Percentiles rank a stretch among this genome's conserved stretches.
These are phyloP conservation scores for Galaxias olidus DNA, from an alignment of 2,797 vertebrate genomes.

Conservation along the genomic window DNA sequence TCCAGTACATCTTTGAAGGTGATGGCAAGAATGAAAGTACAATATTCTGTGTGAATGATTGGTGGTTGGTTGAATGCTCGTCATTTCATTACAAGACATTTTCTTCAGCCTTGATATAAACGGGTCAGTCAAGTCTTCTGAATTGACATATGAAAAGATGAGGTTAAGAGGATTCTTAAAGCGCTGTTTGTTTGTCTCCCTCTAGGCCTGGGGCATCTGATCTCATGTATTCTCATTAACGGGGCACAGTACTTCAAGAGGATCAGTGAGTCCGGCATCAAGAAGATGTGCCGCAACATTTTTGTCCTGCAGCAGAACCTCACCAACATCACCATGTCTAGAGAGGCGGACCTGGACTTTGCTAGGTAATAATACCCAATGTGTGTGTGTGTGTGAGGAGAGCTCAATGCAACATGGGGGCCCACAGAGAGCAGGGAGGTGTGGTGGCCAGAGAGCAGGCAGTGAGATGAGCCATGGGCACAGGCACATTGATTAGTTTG, in stretches of 20 bases:
- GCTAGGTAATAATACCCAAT: conserved; percentile 80
- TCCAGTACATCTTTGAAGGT: conserved; percentile 99
- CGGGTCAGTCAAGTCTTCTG: no score
- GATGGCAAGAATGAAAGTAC: not conserved
- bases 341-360: conserved; percentile 95
- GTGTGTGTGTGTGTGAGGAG: not conserved
- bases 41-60: not conserved
- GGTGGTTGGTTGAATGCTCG: no score
- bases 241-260: conserved; percentile 97
- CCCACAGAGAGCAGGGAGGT: no score
- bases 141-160: no score
- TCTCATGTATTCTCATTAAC: conserved; percentile 97
- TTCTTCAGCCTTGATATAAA: no score
- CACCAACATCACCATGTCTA: conserved; percentile 99
- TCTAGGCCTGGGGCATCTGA: conserved; percentile 91
- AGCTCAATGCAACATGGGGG: not conserved
- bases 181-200: not conserved
- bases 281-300: conserved; percentile 99
- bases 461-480: not conserved
- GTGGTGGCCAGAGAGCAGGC: no score
- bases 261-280: conserved; percentile 98
- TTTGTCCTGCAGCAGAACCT: conserved; percentile 98
- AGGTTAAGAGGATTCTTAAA: no score
- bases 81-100: no score
- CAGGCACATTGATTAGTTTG: conserved; percentile 55